Evolutionary conservation across 2,113 vertebrate species (phyloP).

Genomic region (Microcebus tavaratra): DNA sequence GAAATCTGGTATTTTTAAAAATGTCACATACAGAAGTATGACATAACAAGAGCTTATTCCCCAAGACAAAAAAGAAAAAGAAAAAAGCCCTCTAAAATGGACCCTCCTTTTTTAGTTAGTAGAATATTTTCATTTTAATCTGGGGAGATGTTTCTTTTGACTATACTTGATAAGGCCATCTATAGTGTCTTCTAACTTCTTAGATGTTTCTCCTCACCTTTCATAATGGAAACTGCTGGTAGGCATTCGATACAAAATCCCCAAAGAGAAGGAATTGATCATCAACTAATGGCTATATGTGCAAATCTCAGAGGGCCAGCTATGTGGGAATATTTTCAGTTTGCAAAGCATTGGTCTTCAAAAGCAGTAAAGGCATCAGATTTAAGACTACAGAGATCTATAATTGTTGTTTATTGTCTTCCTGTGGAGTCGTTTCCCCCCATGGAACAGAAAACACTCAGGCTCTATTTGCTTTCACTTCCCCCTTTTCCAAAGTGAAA

Average conservation of each 20-base stretch:
- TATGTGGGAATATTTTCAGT: neutral
- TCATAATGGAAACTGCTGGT: neutral
- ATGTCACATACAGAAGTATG: neutral
- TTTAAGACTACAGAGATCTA: neutral
- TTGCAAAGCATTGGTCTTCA: neutral
- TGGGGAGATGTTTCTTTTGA: neutral
- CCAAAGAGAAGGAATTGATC: neutral
- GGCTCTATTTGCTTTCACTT: neutral
- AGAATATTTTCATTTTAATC: conserved; percentile 22
- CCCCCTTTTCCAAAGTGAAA: neutral
- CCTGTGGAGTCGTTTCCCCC: neutral
- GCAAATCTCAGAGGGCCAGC: neutral
- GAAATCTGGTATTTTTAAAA: neutral
- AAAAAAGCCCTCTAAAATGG: neutral
- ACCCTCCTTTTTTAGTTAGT: neutral
- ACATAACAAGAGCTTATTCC: neutral
- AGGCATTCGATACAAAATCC: neutral
- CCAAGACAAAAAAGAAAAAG: neutral
- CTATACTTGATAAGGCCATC: neutral
- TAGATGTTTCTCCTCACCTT: neutral
- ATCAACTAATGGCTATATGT: neutral
- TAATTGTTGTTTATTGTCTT: neutral
- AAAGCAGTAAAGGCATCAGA: neutral
- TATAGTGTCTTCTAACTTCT: neutral
- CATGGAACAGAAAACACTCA: neutral